phyloP scores from a whole-genome alignment of 2,888 invertebrate species.

The Sminthurinus aureus region DNA sequence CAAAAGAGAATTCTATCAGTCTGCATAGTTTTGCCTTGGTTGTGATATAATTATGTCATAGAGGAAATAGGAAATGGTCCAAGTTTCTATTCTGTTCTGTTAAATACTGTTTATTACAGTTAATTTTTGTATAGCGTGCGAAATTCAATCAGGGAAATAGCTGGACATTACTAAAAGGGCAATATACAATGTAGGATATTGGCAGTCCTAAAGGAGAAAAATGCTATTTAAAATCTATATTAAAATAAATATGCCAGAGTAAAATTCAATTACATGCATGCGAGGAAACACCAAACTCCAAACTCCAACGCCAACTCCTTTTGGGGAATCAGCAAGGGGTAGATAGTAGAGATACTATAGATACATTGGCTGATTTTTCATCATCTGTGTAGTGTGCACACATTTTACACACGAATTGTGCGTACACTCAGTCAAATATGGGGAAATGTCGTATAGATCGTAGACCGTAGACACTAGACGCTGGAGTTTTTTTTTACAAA shows the following conservation, averaged over 20 bases:
- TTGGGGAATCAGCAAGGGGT: neutral
- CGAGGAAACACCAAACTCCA: neutral
- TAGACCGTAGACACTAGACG: too few species aligned
- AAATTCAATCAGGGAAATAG: neutral
- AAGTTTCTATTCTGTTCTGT: too few species aligned
- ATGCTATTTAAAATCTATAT: neutral
- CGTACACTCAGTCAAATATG: neutral
- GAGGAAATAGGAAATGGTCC: too few species aligned
- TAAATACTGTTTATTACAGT: too few species aligned
- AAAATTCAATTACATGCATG: neutral
- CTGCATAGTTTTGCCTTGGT: too few species aligned
- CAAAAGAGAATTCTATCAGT: too few species aligned
- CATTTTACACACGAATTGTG: neutral
- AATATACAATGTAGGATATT: neutral
- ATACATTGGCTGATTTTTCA: neutral
- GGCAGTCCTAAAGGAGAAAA: too few species aligned
- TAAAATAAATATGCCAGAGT: neutral
- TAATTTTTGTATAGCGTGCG: neutral
- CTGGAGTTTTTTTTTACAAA: neutral
- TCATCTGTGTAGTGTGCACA: neutral
- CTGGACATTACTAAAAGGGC: neutral
- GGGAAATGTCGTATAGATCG: neutral
- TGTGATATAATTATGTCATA: too few species aligned
- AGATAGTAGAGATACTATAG: neutral
- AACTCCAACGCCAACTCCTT: neutral